These are phyloP conservation scores for Andrena chrysosceles DNA, from an alignment of 2,888 invertebrate species.

Conservation along the genomic window DNA sequence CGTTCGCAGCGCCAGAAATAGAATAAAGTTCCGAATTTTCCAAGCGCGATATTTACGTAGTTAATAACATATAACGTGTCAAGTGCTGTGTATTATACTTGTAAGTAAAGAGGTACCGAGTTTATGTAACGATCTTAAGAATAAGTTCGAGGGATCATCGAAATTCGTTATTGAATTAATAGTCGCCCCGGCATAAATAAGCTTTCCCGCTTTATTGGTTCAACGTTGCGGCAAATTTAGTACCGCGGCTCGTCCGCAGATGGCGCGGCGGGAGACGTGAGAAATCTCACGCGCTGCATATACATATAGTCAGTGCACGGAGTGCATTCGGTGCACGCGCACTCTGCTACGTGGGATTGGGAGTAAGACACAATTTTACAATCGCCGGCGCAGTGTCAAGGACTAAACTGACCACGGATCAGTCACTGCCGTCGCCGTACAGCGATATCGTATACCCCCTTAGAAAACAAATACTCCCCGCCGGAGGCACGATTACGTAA, in stretches of 20 bases:
- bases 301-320: slow-evolving; percentile 10
- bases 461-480: slow-evolving; percentile 15
- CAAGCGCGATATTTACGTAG: neutral
- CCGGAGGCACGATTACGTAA: slow-evolving; percentile 44
- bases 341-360: slow-evolving; percentile 24
- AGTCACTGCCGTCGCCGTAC: slow-evolving; percentile 17
- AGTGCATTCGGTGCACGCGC: slow-evolving; percentile 45
- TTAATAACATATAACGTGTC: neutral
- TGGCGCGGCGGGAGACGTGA: slow-evolving; percentile 5
- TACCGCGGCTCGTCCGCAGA: neutral
- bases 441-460: slow-evolving; percentile 23
- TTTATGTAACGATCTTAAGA: slow-evolving; percentile 10
- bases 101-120: neutral
- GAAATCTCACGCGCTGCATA: neutral
- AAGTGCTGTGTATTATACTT: neutral
- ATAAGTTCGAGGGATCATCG: neutral
- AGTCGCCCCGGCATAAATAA: slow-evolving; percentile 2
- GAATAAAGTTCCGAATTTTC: neutral
- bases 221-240: slow-evolving; percentile 31
- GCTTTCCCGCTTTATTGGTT: slow-evolving; percentile 38
- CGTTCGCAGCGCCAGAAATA: neutral
- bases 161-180: slow-evolving; percentile 22
- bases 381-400: slow-evolving; percentile 51
- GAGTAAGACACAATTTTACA: slow-evolving; percentile 29
- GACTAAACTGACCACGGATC: slow-evolving; percentile 50